Percentiles rank a stretch among this genome's conserved stretches.
Conservation (phyloP, 2,888 invertebrate species). For the Cordilura impudica region DNA sequence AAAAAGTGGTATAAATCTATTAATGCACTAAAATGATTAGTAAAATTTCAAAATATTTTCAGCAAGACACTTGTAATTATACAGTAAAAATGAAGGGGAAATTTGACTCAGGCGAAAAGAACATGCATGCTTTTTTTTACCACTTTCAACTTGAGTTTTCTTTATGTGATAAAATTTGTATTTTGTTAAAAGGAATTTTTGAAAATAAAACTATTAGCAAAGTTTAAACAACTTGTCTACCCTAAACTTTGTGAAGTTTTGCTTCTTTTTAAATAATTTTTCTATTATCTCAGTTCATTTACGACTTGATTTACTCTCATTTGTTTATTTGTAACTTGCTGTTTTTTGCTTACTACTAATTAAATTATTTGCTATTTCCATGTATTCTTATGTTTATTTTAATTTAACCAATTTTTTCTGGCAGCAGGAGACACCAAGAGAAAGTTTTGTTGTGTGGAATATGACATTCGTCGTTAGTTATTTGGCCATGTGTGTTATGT, state of each 20-base stretch:
- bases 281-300: constrained; percentile 39
- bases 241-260: background rate
- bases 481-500: constrained; percentile 4
- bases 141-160: too few species aligned
- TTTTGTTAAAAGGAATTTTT: too few species aligned
- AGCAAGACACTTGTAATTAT: too few species aligned
- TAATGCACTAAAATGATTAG: too few species aligned
- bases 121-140: too few species aligned
- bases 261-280: background rate
- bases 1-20: too few species aligned
- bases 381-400: background rate
- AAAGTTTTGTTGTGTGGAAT: constrained; percentile 8
- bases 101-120: too few species aligned
- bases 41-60: too few species aligned
- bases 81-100: too few species aligned
- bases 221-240: too few species aligned
- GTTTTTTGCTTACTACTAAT: background rate
- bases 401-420: constrained; percentile 19
- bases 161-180: too few species aligned
- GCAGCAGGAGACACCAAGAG: background rate
- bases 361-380: background rate
- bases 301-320: constrained; percentile 50
- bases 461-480: constrained; percentile 30
- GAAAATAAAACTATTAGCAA: too few species aligned
- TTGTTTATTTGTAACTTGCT: constrained; percentile 17